phyloP scores from a whole-genome alignment of 2,113 vertebrate species.

The Pionites leucogaster region DNA sequence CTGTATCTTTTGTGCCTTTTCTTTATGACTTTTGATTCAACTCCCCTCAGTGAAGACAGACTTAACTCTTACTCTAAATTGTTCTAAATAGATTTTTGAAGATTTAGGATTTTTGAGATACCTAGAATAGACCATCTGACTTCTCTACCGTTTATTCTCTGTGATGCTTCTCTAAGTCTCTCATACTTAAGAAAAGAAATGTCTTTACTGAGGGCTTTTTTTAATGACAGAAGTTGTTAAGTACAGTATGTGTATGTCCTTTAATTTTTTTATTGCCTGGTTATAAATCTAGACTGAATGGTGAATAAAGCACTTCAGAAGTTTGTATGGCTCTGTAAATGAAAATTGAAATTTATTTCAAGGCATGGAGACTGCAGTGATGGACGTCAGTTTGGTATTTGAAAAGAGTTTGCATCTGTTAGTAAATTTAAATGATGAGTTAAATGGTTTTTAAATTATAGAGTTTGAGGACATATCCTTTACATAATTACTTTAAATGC shows the following conservation, averaged over 20 bases:
- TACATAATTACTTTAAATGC: constrained; percentile 46
- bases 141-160: neutral
- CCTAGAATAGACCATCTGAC: neutral
- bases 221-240: neutral
- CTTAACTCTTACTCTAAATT: neutral
- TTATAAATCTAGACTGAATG: neutral
- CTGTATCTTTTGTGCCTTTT: neutral
- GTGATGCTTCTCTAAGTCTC: neutral
- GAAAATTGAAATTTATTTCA: neutral
- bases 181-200: neutral
- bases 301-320: constrained; percentile 6
- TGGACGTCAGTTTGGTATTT: neutral
- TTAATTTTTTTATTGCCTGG: neutral
- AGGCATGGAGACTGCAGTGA: neutral
- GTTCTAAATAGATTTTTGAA: neutral
- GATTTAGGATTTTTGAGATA: neutral
- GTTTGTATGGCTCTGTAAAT: constrained; percentile 17
- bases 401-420: constrained; percentile 55
- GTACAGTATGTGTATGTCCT: neutral
- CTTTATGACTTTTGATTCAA: neutral
- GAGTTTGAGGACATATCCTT: constrained; percentile 43
- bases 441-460: constrained; percentile 59
- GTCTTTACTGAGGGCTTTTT: neutral
- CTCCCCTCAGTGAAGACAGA: neutral
- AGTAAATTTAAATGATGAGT: constrained; percentile 58